Percentiles rank a stretch among this genome's conserved stretches.
Conservation (phyloP, 1,140 invertebrate genomes). For the Drosophila elegans region DNA sequence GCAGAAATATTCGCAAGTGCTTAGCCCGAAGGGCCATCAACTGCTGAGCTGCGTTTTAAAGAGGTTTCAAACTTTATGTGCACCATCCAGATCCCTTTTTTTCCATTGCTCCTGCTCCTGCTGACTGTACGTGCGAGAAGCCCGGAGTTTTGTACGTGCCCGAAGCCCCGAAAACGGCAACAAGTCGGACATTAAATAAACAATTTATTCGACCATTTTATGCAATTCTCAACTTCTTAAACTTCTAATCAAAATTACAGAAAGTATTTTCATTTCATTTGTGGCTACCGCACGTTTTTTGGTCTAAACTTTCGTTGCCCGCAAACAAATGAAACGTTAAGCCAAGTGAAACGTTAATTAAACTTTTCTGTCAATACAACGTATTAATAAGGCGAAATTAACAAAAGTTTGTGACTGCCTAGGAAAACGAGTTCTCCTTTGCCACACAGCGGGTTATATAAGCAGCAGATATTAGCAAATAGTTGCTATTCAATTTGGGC, state of each 20-base stretch:
- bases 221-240: constrained; percentile 31
- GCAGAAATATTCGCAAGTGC: constrained; percentile 43
- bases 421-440: constrained; percentile 25
- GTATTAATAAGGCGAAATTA: constrained; percentile 31
- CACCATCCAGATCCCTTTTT: constrained; percentile 13
- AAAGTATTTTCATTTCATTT: constrained; percentile 47
- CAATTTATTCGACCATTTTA: constrained; percentile 51
- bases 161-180: constrained; percentile 15
- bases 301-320: constrained; percentile 31
- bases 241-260: constrained; percentile 48
- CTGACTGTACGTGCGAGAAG: constrained; percentile 41
- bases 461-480: constrained; percentile 19
- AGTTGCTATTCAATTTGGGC: constrained; percentile 33
- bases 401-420: not conserved
- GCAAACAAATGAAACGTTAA: constrained; percentile 16
- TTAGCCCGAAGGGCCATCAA: constrained; percentile 35
- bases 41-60: constrained; percentile 28
- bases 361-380: constrained; percentile 39
- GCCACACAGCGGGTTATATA: constrained; percentile 16
- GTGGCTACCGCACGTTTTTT: constrained; percentile 13
- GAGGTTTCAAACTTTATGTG: constrained; percentile 36
- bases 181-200: constrained; percentile 51
- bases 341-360: constrained; percentile 32
- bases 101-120: constrained; percentile 2
- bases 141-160: constrained; percentile 26